phyloP scores from a whole-genome alignment of 2,113 vertebrate genomes.

The Tetrax tetrax region DNA sequence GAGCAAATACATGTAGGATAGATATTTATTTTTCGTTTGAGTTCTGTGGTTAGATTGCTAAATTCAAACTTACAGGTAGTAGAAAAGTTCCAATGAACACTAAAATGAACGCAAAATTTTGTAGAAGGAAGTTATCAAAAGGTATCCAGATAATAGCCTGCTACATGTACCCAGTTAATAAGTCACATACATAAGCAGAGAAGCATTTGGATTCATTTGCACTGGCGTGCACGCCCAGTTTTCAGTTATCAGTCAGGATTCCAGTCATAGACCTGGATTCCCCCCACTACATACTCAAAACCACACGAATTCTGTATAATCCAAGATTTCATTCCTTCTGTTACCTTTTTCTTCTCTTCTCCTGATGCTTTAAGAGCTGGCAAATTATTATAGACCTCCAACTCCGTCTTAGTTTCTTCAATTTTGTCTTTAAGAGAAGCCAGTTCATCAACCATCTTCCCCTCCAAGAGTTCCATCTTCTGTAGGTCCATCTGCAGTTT shows the following conservation, averaged over 20 bases:
- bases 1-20: background rate
- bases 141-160: background rate
- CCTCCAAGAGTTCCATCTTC: conserved; percentile 93
- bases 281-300: background rate
- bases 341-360: conserved; percentile 90
- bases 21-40: background rate
- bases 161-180: background rate
- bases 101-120: background rate
- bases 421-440: conserved; percentile 84
- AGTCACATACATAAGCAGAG: background rate
- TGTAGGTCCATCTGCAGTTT: conserved; percentile 91
- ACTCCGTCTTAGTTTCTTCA: conserved; percentile 80
- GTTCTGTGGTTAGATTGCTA: background rate
- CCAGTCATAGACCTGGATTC: background rate
- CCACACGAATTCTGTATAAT: background rate
- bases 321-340: background rate
- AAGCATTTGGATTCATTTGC: background rate
- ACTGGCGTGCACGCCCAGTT: background rate
- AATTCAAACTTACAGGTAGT: background rate
- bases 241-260: background rate
- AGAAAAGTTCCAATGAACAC: background rate
- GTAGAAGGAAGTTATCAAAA: background rate
- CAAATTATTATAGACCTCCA: conserved; percentile 86
- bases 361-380: conserved; percentile 82
- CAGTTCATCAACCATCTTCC: conserved; percentile 89